phyloP scores from a whole-genome alignment of 2,888 invertebrate genomes.

The Cheilosia soror region DNA sequence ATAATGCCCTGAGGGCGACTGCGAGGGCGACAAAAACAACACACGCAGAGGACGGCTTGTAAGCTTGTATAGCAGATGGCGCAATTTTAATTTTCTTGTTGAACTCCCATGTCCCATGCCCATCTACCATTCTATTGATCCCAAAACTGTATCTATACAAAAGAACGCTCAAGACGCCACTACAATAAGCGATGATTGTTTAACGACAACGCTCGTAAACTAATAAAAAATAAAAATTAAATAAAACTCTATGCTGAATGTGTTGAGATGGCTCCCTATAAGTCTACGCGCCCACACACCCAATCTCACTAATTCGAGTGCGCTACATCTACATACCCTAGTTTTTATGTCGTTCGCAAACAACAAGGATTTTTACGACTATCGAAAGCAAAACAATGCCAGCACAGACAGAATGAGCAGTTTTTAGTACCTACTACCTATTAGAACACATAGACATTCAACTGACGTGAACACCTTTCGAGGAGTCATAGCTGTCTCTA shows the following conservation, averaged over 20 bases:
- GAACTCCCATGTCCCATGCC: not conserved
- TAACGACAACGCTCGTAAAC: constrained; percentile 72
- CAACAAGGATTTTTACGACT: constrained; percentile 73
- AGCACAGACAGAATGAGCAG: constrained; percentile 42
- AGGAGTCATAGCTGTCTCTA: constrained; percentile 15
- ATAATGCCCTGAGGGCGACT: constrained; percentile 56
- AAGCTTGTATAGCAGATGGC: constrained; percentile 72
- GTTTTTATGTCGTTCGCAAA: constrained; percentile 44
- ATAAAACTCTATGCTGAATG: constrained; percentile 30
- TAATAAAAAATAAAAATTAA: constrained; percentile 44
- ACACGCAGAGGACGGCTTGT: constrained; percentile 36
- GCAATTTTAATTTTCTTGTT: constrained; percentile 32
- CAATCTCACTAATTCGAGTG: constrained; percentile 20
- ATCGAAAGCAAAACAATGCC: constrained; percentile 67
- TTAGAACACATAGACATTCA: constrained; percentile 14
- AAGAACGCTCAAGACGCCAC: constrained; percentile 67
- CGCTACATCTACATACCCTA: constrained; percentile 10
- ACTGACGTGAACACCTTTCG: constrained; percentile 64
- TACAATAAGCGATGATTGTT: constrained; percentile 75
- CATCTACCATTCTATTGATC: constrained; percentile 34
- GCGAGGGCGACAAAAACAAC: constrained; percentile 26
- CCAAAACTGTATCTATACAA: constrained; percentile 53
- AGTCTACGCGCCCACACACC: constrained; percentile 23
- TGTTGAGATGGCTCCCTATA: not conserved
- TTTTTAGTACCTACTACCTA: constrained; percentile 31